Evolutionary conservation across 2,113 vertebrate genomes (phyloP).

Genomic region (Petrocephalus microphthalmus): DNA sequence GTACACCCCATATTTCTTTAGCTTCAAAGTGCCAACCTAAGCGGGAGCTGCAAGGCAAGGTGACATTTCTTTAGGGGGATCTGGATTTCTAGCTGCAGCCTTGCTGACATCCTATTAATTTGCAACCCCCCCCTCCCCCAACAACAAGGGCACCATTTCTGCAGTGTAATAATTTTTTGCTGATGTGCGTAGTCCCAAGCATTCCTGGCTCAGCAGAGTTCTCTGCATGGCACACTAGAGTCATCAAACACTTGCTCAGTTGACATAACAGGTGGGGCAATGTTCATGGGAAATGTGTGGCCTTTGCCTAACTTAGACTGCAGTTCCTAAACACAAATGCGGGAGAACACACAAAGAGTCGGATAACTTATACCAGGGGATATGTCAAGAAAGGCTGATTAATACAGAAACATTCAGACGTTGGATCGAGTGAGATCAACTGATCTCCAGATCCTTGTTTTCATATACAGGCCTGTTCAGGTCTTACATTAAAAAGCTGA

Average conservation of each 20-base stretch:
- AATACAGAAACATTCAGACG: not conserved
- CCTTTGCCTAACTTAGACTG: too few species aligned
- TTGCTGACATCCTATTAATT: not conserved
- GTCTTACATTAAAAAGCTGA: not conserved
- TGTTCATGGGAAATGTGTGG: not conserved
- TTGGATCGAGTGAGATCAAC: not conserved
- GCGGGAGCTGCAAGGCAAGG: not conserved
- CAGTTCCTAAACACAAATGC: not conserved
- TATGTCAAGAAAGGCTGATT: not conserved
- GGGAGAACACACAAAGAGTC: not conserved
- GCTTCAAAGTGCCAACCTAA: not conserved
- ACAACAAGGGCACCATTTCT: not conserved
- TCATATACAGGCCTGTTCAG: not conserved
- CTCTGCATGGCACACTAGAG: not conserved
- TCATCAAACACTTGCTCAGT: not conserved
- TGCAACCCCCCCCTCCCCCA: not conserved
- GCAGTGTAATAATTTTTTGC: not conserved
- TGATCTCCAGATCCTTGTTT: not conserved
- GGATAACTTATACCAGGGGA: not conserved
- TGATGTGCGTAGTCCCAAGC: not conserved
- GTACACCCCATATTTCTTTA: not conserved
- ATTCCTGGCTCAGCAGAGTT: not conserved
- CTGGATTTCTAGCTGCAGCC: not conserved
- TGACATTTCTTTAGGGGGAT: not conserved
- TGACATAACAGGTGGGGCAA: not conserved